Base-by-base conservation (phyloP, 2,797 vertebrate species). In the Dicrostonyx torquatus region DNA sequence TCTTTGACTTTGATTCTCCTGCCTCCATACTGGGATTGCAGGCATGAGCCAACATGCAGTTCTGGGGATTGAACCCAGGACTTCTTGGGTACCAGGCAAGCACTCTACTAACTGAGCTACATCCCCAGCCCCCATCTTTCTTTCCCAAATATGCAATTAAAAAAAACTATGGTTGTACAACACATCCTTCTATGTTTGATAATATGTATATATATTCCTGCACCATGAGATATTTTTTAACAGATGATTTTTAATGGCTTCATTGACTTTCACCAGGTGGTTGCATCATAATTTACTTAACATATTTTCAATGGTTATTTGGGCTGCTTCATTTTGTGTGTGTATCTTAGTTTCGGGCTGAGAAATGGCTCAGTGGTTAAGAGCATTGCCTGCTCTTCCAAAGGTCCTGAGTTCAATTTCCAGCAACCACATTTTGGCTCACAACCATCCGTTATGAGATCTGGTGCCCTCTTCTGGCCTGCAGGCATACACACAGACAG, bases 251-350 rank as follows among this genome's bases (percentile, higher is more conserved):
- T 79, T 55, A 55, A 55, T 18, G 2, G 34, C 50, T 20, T 79
- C 5, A 55, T 55, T 34, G 34, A 79, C 77, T 55, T 55, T 79
- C 5, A 55, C 18, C 37, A 20, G 8, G 31, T n/a, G 18, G 9
- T 20, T 79, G 9, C 55, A 11, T 79, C 77, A 24, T n/a, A 53
- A 62, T 82, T 40, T 62, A 95, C 64, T 66, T 92, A 93, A 78
- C 6, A 26, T 82, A 91, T 77, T 93, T 93, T 55, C 43, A 94
- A n/a, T 6, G 45, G 12, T 86, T 88, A 82, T 82, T 95, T 89
- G 80, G 24, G 12, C 12, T 79, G 26, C 50, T 86, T 88, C 64
- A 58, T 82, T 55, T 62, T 43, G 1, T 17, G 13, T 82, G 34
- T 79, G 50, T 58, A 58, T 62, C 43, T 82, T 62, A n/a, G n/a